A percentile compares a stretch with the other conserved stretches of the same genome.
Conservation (phyloP, 2,888 invertebrate species). For the Tiliacea aurago region DNA sequence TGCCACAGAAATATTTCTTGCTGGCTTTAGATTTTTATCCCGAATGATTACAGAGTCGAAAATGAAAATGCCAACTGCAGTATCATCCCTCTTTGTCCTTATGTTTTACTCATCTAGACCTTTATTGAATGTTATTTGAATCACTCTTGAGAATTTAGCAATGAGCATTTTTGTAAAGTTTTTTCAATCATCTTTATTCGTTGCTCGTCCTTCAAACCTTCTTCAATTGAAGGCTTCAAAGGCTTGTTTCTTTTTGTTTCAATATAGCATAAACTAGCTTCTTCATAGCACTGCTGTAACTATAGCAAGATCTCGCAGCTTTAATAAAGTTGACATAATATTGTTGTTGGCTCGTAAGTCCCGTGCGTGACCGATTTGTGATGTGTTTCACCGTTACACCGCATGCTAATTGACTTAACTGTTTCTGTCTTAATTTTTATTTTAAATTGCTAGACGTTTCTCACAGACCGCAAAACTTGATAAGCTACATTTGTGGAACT, state of each 20-base stretch:
- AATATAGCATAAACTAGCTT: constrained; percentile 5
- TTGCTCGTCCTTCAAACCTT: neutral
- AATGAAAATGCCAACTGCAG: neutral
- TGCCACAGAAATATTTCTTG: neutral
- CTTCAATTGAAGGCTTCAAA: neutral
- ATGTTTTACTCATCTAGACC: neutral
- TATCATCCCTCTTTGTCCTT: neutral
- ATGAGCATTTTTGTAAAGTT: neutral
- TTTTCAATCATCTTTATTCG: neutral
- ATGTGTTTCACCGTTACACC: constrained; percentile 71
- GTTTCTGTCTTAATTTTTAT: constrained; percentile 61
- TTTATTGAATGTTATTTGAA: neutral
- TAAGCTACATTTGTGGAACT: constrained; percentile 46
- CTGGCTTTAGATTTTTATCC: neutral
- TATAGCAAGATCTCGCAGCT: constrained; percentile 46
- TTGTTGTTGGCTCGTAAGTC: constrained; percentile 67
- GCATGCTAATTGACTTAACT: constrained; percentile 72
- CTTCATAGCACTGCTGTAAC: constrained; percentile 8
- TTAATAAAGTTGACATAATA: constrained; percentile 76
- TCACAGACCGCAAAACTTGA: constrained; percentile 49
- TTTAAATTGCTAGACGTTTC: constrained; percentile 54
- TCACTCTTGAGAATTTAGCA: neutral
- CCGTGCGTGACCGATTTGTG: constrained; percentile 72
- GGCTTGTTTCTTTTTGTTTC: neutral
- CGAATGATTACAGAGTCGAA: neutral